Conservation (phyloP, 1,140 invertebrate species). For the Drosophila melanica region DNA sequence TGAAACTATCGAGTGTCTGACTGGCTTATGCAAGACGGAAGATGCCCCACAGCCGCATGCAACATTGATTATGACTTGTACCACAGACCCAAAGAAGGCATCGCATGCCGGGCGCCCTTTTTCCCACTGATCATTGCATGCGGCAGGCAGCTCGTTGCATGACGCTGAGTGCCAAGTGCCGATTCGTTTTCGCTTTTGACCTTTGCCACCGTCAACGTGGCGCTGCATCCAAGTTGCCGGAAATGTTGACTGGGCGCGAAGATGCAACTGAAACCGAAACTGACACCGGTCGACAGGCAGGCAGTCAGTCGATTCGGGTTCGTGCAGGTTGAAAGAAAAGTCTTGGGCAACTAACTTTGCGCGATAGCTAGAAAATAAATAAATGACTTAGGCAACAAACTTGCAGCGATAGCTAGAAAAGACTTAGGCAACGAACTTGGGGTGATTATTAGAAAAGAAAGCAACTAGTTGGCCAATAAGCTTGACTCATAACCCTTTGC, state of each 20-base stretch:
- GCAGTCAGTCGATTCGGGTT: conserved; percentile 4
- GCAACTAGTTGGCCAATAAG: conserved; percentile 43
- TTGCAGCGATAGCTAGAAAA: not conserved
- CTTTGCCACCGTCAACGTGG: conserved; percentile 58
- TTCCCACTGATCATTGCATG: conserved; percentile 56
- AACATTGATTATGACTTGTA: conserved; percentile 73
- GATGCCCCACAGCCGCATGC: conserved; percentile 57
- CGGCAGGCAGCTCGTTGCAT: conserved; percentile 16
- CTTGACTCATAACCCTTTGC: conserved; percentile 39
- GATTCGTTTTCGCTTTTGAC: conserved; percentile 58
- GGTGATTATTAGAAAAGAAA: conserved; percentile 1
- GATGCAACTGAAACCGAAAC: conserved; percentile 37
- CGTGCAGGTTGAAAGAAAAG: conserved; percentile 11
- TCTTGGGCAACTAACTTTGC: not conserved
- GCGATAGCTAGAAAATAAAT: not conserved
- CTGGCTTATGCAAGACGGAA: conserved; percentile 76
- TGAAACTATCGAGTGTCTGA: conserved; percentile 55
- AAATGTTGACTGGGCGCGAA: conserved; percentile 49
- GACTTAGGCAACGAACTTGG: conserved; percentile 16
- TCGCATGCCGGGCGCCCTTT: conserved; percentile 67
- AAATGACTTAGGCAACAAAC: conserved; percentile 5
- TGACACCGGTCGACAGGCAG: conserved; percentile 1
- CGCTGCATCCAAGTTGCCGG: conserved; percentile 55
- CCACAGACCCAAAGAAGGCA: conserved; percentile 68
- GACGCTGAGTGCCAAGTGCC: conserved; percentile 35